Conservation (phyloP, 2,797 vertebrate genomes). For the Spea hammondii region DNA sequence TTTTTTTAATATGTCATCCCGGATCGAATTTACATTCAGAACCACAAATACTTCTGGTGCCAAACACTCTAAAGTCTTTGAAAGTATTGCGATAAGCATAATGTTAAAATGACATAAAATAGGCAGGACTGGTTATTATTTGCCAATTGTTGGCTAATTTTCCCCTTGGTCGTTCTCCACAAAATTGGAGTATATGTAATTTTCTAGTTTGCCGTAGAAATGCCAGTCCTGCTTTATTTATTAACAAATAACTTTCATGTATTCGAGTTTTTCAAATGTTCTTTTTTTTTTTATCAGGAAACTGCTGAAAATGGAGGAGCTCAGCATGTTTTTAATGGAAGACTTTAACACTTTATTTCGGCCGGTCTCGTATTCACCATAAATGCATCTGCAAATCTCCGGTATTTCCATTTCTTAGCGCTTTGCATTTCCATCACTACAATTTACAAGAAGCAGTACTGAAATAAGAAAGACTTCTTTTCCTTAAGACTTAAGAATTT, state of each 20-base stretch:
- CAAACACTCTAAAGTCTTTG: too few species aligned
- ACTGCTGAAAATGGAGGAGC: conserved; percentile 89
- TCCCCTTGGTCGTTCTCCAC: too few species aligned
- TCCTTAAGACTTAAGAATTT: conserved; percentile 41
- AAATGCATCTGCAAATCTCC: neutral
- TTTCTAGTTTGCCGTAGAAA: too few species aligned
- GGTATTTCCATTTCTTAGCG: conserved; percentile 56
- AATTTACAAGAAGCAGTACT: conserved; percentile 58
- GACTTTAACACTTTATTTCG: conserved; percentile 55
- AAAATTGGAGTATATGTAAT: too few species aligned
- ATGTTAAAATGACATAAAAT: too few species aligned
- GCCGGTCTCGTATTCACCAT: neutral
- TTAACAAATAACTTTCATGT: neutral
- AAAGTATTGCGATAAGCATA: too few species aligned
- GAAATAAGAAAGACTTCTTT: conserved; percentile 52
- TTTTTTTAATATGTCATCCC: too few species aligned
- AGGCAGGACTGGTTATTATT: too few species aligned
- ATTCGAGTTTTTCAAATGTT: neutral
- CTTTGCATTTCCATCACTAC: conserved; percentile 48
- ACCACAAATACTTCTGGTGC: too few species aligned
- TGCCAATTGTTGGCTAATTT: too few species aligned
- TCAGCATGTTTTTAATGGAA: conserved; percentile 89
- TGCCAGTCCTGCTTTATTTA: too few species aligned
- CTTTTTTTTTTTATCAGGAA: conserved; percentile 76
- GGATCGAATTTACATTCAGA: too few species aligned